Conservation (phyloP, 2,797 vertebrate species). For the Gallinago solitaria region DNA sequence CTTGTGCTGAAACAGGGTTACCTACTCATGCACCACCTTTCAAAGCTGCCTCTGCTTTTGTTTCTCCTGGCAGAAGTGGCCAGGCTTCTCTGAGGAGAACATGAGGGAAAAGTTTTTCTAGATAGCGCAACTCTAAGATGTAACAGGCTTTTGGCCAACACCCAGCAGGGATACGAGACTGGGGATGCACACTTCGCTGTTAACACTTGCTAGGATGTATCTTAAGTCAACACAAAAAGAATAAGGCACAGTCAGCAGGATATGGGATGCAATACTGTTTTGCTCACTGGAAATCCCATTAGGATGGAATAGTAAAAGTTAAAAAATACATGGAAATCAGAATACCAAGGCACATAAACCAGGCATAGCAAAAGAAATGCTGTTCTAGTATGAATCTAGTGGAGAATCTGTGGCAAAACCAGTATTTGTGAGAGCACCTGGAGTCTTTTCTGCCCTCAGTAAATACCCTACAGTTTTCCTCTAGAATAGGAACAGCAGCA, state of each 20-base stretch:
- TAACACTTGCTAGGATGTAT: not conserved
- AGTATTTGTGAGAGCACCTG: not conserved
- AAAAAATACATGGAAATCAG: not conserved
- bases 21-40: not conserved
- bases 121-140: not conserved
- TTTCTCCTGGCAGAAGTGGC: not conserved
- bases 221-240: not conserved
- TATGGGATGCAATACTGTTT: not conserved
- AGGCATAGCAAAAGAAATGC: not conserved
- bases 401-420: not conserved
- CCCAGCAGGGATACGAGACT: rapidly evolving
- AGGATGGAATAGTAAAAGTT: not conserved
- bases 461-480: not conserved
- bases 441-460: not conserved
- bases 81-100: not conserved
- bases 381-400: not conserved
- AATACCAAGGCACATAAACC: not conserved
- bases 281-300: not conserved
- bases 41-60: not conserved
- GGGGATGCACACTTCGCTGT: not conserved
- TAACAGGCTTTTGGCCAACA: not conserved
- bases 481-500: not conserved
- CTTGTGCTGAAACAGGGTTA: not conserved
- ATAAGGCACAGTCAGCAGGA: not conserved
- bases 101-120: not conserved